Percentiles rank a stretch among this genome's conserved stretches.
phyloP scores from a whole-genome alignment of 2,113 vertebrate species.

The Ibidorhyncha struthersii region DNA sequence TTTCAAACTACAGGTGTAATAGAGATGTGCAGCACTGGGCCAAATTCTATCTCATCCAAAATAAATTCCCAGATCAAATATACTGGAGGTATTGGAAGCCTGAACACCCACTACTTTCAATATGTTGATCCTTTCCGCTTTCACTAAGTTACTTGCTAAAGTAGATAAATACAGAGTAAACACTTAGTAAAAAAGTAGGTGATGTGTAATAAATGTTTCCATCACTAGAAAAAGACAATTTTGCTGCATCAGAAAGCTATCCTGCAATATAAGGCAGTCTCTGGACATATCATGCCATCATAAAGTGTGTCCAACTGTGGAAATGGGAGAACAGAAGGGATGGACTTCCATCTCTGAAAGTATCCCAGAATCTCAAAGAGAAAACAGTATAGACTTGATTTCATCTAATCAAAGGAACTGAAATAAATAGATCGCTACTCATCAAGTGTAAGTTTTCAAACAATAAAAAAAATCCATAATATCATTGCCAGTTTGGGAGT shows the following conservation, averaged over 20 bases:
- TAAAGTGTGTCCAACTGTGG: background rate
- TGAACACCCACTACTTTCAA: background rate
- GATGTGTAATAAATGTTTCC: background rate
- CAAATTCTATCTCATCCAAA: background rate
- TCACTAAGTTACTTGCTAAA: background rate
- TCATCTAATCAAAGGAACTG: background rate
- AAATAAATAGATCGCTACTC: background rate
- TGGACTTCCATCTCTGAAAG: background rate
- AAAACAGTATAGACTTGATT: background rate
- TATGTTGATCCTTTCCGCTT: background rate
- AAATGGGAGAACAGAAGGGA: background rate
- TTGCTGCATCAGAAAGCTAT: background rate
- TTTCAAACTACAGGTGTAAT: background rate
- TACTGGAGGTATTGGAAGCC: background rate
- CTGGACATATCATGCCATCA: background rate
- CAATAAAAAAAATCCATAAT: background rate
- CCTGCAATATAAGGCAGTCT: background rate
- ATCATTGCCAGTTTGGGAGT: background rate
- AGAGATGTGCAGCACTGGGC: background rate
- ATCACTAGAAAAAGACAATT: background rate
- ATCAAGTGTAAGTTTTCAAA: background rate
- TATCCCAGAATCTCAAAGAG: background rate
- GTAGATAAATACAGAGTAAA: background rate
- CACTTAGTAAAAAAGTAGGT: background rate
- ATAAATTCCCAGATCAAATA: background rate